A percentile compares a stretch with the other conserved stretches of the same genome.
These are phyloP conservation scores for Apomyelois bistriatella DNA, from an alignment of 2,888 invertebrate genomes.

Conservation along the genomic window DNA sequence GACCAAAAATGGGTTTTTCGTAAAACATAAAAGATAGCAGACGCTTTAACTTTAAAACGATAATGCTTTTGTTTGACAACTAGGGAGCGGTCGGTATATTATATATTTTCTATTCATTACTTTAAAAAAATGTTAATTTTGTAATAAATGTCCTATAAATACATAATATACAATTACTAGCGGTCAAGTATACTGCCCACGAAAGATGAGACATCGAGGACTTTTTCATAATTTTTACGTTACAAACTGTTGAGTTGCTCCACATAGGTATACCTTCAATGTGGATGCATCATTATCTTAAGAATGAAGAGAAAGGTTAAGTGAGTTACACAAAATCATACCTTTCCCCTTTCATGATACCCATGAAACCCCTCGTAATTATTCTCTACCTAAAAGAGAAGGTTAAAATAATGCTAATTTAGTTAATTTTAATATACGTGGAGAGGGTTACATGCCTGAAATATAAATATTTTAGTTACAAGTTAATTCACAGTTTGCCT, in stretches of 20 bases:
- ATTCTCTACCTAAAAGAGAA: conserved; percentile 72
- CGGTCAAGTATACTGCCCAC: no score
- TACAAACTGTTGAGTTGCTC: neutral
- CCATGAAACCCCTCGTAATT: conserved; percentile 65
- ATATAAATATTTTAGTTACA: neutral
- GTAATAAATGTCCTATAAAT: no score
- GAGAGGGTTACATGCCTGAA: neutral
- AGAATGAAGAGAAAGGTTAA: conserved; percentile 26
- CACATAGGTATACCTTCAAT: neutral
- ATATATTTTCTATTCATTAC: no score
- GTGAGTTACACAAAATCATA: conserved; percentile 46
- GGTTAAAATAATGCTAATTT: conserved; percentile 35
- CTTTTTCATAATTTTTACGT: no score
- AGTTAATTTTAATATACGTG: conserved; percentile 7
- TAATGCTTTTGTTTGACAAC: no score
- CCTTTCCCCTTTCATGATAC: conserved; percentile 70
- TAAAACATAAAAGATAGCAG: no score
- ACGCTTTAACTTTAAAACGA: no score
- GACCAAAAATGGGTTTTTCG: no score
- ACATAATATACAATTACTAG: no score
- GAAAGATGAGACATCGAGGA: no score
- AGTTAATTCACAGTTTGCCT: neutral
- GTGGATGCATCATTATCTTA: conserved; percentile 8
- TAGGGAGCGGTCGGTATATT: no score
- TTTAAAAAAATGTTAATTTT: no score